Evolutionary conservation across 2,113 vertebrate genomes (phyloP).

Genomic region (Pipa parva): DNA sequence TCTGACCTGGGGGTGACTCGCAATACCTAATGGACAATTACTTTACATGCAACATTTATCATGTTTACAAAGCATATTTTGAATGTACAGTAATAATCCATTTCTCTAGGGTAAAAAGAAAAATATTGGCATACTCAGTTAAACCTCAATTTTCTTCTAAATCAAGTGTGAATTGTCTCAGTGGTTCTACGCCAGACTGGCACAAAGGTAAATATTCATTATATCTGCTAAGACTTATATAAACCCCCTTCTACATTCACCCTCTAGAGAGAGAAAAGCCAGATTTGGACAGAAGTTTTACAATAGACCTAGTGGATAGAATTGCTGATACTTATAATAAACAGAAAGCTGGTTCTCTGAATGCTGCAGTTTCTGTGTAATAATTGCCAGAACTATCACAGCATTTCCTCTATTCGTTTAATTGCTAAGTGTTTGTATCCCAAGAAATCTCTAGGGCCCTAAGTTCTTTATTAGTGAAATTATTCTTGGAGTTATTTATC

Average conservation of each 20-base stretch:
- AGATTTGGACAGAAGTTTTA: not conserved
- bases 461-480: constrained; percentile 41
- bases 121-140: not conserved
- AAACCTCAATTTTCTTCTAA: not conserved
- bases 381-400: constrained; percentile 37
- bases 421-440: constrained; percentile 41
- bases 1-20: not conserved
- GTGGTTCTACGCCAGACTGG: not conserved
- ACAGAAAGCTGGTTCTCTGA: constrained; percentile 19
- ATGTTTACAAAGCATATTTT: no score
- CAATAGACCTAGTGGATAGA: not conserved
- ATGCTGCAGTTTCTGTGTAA: constrained; percentile 10
- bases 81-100: no score
- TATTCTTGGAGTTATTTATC: constrained; percentile 38
- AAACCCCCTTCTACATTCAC: constrained; percentile 8
- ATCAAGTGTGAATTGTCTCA: constrained; percentile 1
- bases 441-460: constrained; percentile 24
- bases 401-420: constrained; percentile 32
- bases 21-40: not conserved
- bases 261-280: constrained; percentile 9
- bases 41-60: no score
- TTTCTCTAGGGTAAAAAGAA: not conserved
- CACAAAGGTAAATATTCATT: constrained; percentile 24
- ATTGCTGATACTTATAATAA: constrained; percentile 12
- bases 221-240: constrained; percentile 5